Evolutionary conservation across 2,113 vertebrate genomes (phyloP).

Genomic region (Mormyrus iriodes): DNA sequence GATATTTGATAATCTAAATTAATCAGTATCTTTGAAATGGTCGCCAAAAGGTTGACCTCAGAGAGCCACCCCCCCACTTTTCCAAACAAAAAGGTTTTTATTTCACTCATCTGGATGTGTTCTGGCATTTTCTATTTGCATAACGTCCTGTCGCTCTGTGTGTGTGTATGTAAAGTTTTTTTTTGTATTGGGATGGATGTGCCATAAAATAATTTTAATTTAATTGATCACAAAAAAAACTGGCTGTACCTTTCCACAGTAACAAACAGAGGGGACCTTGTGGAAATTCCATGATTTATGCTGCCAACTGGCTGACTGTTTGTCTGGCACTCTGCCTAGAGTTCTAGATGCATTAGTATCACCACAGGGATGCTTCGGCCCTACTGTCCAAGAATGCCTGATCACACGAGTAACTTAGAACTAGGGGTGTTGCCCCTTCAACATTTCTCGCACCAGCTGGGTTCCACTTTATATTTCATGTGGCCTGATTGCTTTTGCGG

Average conservation of each 20-base stretch:
- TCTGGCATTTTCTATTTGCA: not conserved
- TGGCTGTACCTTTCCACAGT: not conserved
- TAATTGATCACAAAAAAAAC: not conserved
- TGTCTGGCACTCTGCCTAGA: constrained; percentile 39
- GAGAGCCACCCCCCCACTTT: not conserved
- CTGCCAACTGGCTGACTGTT: constrained; percentile 36
- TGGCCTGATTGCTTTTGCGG: not conserved
- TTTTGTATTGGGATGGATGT: not conserved
- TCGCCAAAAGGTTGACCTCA: not conserved
- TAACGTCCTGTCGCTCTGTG: not conserved
- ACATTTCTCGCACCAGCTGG: not conserved
- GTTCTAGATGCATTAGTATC: constrained; percentile 34
- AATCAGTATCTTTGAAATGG: not conserved
- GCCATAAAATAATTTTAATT: not conserved
- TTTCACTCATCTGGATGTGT: not conserved
- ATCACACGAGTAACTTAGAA: not conserved
- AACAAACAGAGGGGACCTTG: constrained; percentile 36
- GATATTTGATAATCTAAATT: not conserved
- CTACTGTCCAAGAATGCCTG: constrained; percentile 25
- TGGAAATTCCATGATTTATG: constrained; percentile 35
- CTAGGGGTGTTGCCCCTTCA: no score
- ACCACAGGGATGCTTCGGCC: constrained; percentile 42
- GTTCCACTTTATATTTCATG: not conserved
- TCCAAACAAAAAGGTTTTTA: not conserved
- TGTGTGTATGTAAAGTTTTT: not conserved